These are phyloP conservation scores for Hemichromis elongatus DNA, from an alignment of 2,113 vertebrate species.

Conservation along the genomic window DNA sequence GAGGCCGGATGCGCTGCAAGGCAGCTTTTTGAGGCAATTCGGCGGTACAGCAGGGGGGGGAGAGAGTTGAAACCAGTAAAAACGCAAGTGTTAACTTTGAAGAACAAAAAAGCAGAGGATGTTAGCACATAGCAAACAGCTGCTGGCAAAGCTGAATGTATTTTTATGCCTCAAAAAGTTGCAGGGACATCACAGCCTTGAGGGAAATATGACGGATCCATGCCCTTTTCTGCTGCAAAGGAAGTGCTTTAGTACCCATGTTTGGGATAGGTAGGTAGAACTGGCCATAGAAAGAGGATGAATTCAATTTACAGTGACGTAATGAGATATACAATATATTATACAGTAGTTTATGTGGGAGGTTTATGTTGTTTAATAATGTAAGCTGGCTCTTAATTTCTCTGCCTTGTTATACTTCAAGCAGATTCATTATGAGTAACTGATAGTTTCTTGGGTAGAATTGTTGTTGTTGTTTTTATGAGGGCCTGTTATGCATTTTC, in stretches of 20 bases:
- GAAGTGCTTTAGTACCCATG: constrained; percentile 41
- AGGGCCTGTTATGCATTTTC: not conserved
- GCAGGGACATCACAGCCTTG: not conserved
- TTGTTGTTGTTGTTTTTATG: not conserved
- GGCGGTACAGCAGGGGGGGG: not conserved
- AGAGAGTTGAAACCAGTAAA: not conserved
- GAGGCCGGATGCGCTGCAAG: not conserved
- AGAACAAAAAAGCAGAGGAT: not conserved
- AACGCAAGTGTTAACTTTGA: not conserved
- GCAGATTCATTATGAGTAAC: not conserved
- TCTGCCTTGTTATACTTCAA: not conserved
- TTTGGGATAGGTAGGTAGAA: constrained; percentile 32
- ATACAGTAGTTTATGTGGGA: constrained; percentile 34
- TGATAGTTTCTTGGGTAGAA: not conserved
- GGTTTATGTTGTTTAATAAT: not conserved
- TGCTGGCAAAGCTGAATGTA: not conserved
- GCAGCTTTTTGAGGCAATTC: constrained; percentile 34
- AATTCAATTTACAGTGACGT: constrained; percentile 61
- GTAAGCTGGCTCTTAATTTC: not conserved
- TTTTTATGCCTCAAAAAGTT: constrained; percentile 29
- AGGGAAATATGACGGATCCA: constrained; percentile 12
- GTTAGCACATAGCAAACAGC: not conserved
- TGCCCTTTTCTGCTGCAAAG: constrained; percentile 48
- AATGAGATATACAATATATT: constrained; percentile 61
- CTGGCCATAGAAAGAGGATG: constrained; percentile 60